phyloP scores from a whole-genome alignment of 2,888 invertebrate genomes.

The Agrotis clavis region DNA sequence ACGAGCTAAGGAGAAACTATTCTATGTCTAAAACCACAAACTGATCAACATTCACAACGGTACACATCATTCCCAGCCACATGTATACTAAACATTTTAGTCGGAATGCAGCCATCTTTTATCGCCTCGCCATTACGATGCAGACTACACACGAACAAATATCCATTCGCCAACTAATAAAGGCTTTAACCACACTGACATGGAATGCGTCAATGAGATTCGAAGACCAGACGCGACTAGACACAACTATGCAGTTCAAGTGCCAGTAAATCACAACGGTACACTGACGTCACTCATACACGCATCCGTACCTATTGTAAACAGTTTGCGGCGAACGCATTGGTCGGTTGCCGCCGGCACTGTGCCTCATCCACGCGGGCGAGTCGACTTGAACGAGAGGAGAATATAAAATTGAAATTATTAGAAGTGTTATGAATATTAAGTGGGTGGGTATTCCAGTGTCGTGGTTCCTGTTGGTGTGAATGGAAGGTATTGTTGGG shows the following conservation, averaged over 20 bases:
- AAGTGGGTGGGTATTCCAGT: constrained; percentile 47
- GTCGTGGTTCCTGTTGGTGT: constrained; percentile 63
- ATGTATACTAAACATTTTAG: constrained; percentile 43
- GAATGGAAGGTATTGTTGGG: constrained; percentile 45
- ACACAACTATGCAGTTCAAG: constrained; percentile 48
- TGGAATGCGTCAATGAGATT: constrained; percentile 49
- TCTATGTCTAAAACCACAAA: constrained; percentile 19
- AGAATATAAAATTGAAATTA: constrained; percentile 62
- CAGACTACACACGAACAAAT: constrained; percentile 50
- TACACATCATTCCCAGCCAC: constrained; percentile 26
- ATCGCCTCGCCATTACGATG: constrained; percentile 57
- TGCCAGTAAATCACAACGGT: constrained; percentile 67
- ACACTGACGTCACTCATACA: constrained; percentile 65
- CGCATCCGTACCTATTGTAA: constrained; percentile 75
- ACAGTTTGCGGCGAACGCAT: constrained; percentile 71
- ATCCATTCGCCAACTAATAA: constrained; percentile 47
- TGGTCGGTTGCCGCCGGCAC: constrained; percentile 67
- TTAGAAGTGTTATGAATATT: constrained; percentile 56
- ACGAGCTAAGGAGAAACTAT: constrained; percentile 6
- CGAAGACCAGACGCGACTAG: constrained; percentile 41
- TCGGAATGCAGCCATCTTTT: constrained; percentile 64
- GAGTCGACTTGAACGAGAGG: constrained; percentile 54
- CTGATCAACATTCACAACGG: constrained; percentile 47
- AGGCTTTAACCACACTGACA: constrained; percentile 33
- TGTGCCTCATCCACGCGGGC: constrained; percentile 59